Evolutionary conservation across 2,113 vertebrate genomes (phyloP).

Genomic region (Callospermophilus lateralis): DNA sequence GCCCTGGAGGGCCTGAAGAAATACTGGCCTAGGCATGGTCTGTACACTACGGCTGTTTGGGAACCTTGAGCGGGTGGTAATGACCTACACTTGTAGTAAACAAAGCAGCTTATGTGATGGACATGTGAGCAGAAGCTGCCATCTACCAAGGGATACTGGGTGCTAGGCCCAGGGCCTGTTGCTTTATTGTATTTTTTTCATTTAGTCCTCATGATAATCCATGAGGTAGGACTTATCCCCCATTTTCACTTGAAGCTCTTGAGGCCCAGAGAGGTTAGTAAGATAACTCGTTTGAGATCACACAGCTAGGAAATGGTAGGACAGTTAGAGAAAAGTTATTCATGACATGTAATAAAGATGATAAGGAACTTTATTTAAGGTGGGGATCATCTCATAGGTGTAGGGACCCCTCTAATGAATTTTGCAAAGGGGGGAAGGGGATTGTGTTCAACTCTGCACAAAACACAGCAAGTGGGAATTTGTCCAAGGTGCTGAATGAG

Average conservation of each 20-base stretch:
- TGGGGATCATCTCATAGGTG: too few relatives aligned
- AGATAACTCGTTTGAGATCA: background rate
- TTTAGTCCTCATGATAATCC: background rate
- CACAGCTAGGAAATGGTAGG: background rate
- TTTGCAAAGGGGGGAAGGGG: background rate
- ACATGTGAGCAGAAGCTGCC: background rate
- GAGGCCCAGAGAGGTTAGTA: background rate
- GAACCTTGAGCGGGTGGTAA: background rate
- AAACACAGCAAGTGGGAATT: background rate
- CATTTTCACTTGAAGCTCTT: background rate
- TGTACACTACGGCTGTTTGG: background rate
- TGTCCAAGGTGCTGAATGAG: background rate
- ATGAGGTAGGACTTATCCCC: background rate
- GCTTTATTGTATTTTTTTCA: background rate
- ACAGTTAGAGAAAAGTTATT: background rate
- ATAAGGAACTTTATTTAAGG: background rate
- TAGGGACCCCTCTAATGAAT: background rate
- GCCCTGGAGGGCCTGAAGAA: background rate
- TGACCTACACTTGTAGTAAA: too few relatives aligned
- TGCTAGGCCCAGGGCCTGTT: background rate
- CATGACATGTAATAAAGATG: background rate
- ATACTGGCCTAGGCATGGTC: background rate
- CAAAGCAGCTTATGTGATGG: accelerated
- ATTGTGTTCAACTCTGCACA: background rate
- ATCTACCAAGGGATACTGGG: background rate